These are phyloP conservation scores for Lepidonotus clava DNA, from an alignment of 2,888 invertebrate species.

Conservation along the genomic window DNA sequence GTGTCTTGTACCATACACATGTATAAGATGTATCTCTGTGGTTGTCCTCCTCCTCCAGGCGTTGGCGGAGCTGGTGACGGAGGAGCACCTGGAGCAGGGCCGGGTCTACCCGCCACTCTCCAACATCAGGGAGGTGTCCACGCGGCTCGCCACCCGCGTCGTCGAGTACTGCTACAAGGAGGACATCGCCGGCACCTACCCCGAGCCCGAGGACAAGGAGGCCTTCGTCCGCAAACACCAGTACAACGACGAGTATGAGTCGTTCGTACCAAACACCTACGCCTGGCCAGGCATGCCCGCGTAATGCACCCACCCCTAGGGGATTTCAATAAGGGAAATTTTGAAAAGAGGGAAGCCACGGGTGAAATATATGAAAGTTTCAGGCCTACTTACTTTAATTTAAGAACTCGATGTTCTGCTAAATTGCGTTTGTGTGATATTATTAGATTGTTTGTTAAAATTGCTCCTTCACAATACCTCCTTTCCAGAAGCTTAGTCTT, in stretches of 20 bases:
- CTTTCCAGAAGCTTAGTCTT: too few relatives aligned
- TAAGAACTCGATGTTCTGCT: background rate
- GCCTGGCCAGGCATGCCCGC: conserved; percentile 79
- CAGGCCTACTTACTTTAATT: background rate
- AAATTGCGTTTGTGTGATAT: background rate
- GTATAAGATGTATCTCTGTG: too few relatives aligned
- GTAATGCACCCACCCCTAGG: conserved; percentile 52
- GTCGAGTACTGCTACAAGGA: conserved; percentile 90
- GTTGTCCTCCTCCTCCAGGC: conserved; percentile 82
- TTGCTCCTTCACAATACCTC: too few relatives aligned
- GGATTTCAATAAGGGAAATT: too few relatives aligned
- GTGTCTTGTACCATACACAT: too few relatives aligned
- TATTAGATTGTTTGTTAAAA: too few relatives aligned
- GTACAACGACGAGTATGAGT: conserved; percentile 80
- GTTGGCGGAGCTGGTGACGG: conserved; percentile 89
- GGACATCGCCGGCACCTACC: conserved; percentile 82
- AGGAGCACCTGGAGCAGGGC: conserved; percentile 90
- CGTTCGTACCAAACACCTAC: conserved; percentile 81
- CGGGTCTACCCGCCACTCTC: conserved; percentile 95
- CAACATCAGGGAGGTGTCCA: conserved; percentile 91
- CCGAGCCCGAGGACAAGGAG: conserved; percentile 83
- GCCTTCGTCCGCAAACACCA: conserved; percentile 79
- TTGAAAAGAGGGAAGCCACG: too few relatives aligned
- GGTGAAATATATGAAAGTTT: background rate
- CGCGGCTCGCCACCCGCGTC: conserved; percentile 90